Percentiles rank a stretch among this genome's conserved stretches.
Evolutionary conservation across 2,113 vertebrate species (phyloP).

Genomic region (Leucopsar rothschildi): DNA sequence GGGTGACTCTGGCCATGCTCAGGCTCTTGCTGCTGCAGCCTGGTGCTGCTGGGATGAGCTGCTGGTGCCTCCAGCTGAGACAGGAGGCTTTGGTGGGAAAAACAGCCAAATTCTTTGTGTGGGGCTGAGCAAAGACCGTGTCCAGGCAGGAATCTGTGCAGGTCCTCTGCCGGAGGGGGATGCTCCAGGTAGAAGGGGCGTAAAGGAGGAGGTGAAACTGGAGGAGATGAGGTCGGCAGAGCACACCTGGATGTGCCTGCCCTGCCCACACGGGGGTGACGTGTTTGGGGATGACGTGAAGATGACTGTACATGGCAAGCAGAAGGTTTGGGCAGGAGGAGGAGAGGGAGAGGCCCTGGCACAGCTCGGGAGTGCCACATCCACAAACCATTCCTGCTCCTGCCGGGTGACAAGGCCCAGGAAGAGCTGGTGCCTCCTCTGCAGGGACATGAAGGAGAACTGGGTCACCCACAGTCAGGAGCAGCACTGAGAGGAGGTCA

Average conservation of each 20-base stretch:
- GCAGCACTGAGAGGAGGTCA: fast-evolving
- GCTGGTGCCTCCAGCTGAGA: neutral
- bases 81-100: neutral
- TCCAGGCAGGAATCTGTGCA: neutral
- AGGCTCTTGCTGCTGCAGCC: neutral
- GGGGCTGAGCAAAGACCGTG: neutral
- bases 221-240: neutral
- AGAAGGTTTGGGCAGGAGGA: neutral
- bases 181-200: neutral
- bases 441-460: fast-evolving
- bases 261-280: fast-evolving
- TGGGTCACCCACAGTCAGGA: fast-evolving
- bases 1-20: neutral
- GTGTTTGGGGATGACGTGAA: neutral
- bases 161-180: neutral
- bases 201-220: neutral
- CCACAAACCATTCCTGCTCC: fast-evolving
- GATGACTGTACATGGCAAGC: neutral
- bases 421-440: neutral
- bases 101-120: neutral
- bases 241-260: neutral
- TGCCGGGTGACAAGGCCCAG: neutral
- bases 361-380: neutral
- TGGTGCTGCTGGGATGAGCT: neutral
- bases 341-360: neutral